Evolutionary conservation across 2,113 vertebrate species (phyloP).

Genomic region (Nyctibius bracteatus): DNA sequence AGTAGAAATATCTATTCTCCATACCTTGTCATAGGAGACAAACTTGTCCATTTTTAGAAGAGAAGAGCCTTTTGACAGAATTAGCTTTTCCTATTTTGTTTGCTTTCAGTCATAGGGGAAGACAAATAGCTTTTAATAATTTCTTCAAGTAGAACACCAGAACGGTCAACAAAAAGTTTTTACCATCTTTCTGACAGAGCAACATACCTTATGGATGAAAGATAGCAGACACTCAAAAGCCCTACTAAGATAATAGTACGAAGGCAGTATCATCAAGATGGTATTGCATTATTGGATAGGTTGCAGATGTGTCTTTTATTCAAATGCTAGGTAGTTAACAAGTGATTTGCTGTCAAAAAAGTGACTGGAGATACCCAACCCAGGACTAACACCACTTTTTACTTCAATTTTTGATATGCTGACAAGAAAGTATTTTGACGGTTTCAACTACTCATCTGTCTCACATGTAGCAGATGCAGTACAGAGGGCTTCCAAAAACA

Average conservation of each 20-base stretch:
- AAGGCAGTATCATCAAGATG: background rate
- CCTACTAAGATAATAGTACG: background rate
- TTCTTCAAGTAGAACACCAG: background rate
- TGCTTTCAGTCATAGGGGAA: background rate
- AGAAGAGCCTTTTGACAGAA: background rate
- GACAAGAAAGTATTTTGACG: background rate
- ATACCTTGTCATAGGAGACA: background rate
- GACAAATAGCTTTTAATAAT: background rate
- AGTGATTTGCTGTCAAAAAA: background rate
- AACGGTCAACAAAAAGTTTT: background rate
- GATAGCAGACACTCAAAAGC: background rate
- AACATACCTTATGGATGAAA: background rate
- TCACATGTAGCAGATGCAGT: background rate
- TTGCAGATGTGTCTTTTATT: background rate
- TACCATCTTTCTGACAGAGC: background rate
- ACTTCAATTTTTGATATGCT: background rate
- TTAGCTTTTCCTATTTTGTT: background rate
- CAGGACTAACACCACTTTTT: background rate
- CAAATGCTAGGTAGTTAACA: background rate
- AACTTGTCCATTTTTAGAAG: background rate
- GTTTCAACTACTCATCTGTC: background rate
- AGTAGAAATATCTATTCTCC: background rate
- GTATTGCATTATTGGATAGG: background rate
- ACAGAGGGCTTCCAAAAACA: background rate
- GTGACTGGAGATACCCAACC: background rate